Evolutionary conservation across 2,797 vertebrate genomes (phyloP).

Genomic region (Enteromius radiatus): DNA sequence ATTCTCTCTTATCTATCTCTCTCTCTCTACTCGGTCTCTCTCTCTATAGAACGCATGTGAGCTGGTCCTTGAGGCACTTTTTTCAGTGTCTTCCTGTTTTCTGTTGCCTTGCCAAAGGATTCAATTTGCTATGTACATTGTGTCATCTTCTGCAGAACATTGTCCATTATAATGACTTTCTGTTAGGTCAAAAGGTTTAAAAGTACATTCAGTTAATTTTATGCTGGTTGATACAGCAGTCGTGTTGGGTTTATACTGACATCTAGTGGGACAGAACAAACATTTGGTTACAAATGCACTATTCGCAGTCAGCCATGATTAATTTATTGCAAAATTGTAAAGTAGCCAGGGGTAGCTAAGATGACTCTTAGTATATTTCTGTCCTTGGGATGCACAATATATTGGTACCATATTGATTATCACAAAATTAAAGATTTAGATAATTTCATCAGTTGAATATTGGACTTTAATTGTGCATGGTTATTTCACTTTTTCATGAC

Average conservation of each 20-base stretch:
- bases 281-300: not conserved
- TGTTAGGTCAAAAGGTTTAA: not conserved
- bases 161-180: not conserved
- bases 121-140: constrained; percentile 35
- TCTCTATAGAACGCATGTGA: constrained; percentile 42
- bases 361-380: not conserved
- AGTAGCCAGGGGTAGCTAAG: not conserved
- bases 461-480: not conserved
- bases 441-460: not conserved
- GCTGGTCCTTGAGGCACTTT: constrained; percentile 36
- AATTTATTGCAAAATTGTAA: not conserved
- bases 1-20: constrained; percentile 41
- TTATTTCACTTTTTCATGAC: not conserved
- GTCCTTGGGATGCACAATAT: not conserved
- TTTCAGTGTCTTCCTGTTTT: constrained; percentile 53
- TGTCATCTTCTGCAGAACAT: constrained; percentile 21
- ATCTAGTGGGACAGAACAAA: constrained; percentile 7
- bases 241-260: not conserved
- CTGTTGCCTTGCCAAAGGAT: constrained; percentile 37
- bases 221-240: not conserved
- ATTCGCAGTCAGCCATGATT: not conserved
- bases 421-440: not conserved
- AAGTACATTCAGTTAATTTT: not conserved
- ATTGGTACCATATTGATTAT: not conserved
- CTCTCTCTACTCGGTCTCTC: not conserved